phyloP scores from a whole-genome alignment of 1,140 invertebrate genomes.

The Macrosteles quadrilineatus region DNA sequence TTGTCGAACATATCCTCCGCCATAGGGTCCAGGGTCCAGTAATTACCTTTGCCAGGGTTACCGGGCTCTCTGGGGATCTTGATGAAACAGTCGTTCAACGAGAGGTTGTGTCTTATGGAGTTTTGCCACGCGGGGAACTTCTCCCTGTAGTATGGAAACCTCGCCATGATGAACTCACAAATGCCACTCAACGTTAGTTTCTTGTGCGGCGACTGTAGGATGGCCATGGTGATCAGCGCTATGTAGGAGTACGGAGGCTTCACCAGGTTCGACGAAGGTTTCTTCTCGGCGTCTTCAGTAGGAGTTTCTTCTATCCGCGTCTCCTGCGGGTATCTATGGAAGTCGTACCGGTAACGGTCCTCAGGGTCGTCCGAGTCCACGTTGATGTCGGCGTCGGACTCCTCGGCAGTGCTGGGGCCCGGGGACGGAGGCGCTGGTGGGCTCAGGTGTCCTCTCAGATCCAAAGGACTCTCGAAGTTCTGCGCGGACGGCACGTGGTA shows the following conservation, averaged over 20 bases:
- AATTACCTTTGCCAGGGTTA: slow-evolving; percentile 98
- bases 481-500: slow-evolving; percentile 34
- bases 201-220: slow-evolving; percentile 95
- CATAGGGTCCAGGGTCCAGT: slow-evolving; percentile 97
- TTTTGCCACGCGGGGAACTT: slow-evolving; percentile 98
- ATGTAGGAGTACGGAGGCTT: slow-evolving; percentile 99
- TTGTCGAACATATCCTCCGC: slow-evolving; percentile 99
- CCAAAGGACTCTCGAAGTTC: slow-evolving; percentile 38
- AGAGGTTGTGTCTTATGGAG: slow-evolving; percentile 95
- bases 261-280: slow-evolving; percentile 48
- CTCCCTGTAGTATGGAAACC: slow-evolving; percentile 94
- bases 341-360: slow-evolving; percentile 25
- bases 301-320: slow-evolving; percentile 4
- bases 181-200: slow-evolving; percentile 96
- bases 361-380: slow-evolving; percentile 45
- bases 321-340: slow-evolving; percentile 30
- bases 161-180: slow-evolving; percentile 98
- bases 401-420: slow-evolving; percentile 34
- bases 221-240: slow-evolving; percentile 97
- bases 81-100: slow-evolving; percentile 98
- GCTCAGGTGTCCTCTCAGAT: slow-evolving; percentile 34
- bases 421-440: slow-evolving; percentile 29
- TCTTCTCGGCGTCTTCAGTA: slow-evolving; percentile 33
- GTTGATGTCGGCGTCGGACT: slow-evolving; percentile 44
- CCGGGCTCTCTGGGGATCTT: slow-evolving; percentile 98